Evolutionary conservation across 2,888 invertebrate genomes (phyloP).

Genomic region (Urechis unicinctus): DNA sequence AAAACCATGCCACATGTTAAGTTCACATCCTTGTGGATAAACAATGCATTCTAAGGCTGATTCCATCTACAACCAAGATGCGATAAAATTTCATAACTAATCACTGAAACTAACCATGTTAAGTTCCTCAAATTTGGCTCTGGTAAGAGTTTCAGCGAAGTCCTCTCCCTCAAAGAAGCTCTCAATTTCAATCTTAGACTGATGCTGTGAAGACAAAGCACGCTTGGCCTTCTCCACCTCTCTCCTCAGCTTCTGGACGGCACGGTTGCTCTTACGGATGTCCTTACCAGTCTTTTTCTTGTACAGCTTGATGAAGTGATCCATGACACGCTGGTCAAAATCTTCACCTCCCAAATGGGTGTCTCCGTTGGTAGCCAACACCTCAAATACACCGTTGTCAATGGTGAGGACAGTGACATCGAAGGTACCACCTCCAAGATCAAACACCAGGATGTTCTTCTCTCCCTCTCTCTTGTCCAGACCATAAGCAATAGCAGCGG

Average conservation of each 20-base stretch:
- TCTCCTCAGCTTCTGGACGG: conserved; percentile 90
- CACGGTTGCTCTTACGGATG: conserved; percentile 84
- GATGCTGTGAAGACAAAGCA: conserved; percentile 87
- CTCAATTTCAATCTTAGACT: conserved; percentile 96
- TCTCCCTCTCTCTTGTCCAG: conserved; percentile 94
- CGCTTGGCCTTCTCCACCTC: conserved; percentile 97
- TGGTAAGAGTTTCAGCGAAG: conserved; percentile 94
- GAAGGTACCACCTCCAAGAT: conserved; percentile 98
- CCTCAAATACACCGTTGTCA: conserved; percentile 97
- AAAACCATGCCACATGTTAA: not conserved
- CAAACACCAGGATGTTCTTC: conserved; percentile 97
- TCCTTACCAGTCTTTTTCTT: conserved; percentile 99
- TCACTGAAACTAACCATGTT: conserved; percentile 66
- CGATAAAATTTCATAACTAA: not conserved
- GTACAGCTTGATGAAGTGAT: conserved; percentile 96
- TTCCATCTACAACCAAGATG: not conserved
- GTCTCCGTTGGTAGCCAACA: conserved; percentile 79
- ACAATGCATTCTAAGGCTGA: too few relatives aligned
- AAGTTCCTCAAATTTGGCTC: conserved; percentile 97
- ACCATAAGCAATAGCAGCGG: conserved; percentile 94
- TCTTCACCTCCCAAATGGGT: conserved; percentile 97
- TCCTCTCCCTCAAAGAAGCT: conserved; percentile 97
- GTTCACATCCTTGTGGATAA: too few relatives aligned
- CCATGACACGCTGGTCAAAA: conserved; percentile 97
- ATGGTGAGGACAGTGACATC: conserved; percentile 97